A percentile compares a stretch with the other conserved stretches of the same genome.
phyloP scores from a whole-genome alignment of 2,888 invertebrate genomes.

The Thymelicus lineola region DNA sequence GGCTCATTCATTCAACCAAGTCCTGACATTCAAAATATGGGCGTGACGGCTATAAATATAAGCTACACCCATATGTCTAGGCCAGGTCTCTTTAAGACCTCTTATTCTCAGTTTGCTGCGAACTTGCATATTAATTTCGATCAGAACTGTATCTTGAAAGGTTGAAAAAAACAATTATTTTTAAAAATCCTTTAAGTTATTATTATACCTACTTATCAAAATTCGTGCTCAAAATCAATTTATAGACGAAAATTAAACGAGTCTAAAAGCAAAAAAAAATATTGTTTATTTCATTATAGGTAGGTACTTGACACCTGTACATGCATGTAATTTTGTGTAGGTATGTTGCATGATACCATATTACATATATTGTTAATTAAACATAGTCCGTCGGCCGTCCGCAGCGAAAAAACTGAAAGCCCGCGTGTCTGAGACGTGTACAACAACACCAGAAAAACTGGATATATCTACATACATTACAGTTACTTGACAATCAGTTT shows the following conservation, averaged over 20 bases:
- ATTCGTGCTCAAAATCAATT: neutral
- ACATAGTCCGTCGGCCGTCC: slow-evolving; percentile 15
- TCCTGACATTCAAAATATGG: slow-evolving; percentile 35
- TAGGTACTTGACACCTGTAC: slow-evolving; percentile 10
- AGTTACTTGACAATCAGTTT: slow-evolving; percentile 13
- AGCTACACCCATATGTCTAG: slow-evolving; percentile 28
- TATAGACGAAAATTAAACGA: neutral
- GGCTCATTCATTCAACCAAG: slow-evolving; percentile 24
- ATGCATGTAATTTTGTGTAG: slow-evolving; percentile 7
- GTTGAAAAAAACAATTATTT: neutral
- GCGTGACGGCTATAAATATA: slow-evolving; percentile 28
- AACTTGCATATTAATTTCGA: neutral
- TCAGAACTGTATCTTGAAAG: neutral
- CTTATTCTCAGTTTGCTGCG: neutral
- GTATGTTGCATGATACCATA: slow-evolving; percentile 20
- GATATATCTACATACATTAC: slow-evolving; percentile 7
- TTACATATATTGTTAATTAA: slow-evolving; percentile 29
- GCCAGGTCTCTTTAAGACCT: slow-evolving; percentile 9
- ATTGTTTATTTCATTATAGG: neutral
- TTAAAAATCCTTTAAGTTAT: too few species aligned
- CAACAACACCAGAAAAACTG: slow-evolving; percentile 12
- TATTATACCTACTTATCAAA: too few species aligned
- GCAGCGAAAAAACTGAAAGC: slow-evolving; percentile 15
- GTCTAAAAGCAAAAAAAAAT: neutral
- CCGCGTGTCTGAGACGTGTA: slow-evolving; percentile 3